Percentiles rank a stretch among this genome's conserved stretches.
Evolutionary conservation across 2,113 vertebrate genomes (phyloP).

Genomic region (Atherinomorus stipes): DNA sequence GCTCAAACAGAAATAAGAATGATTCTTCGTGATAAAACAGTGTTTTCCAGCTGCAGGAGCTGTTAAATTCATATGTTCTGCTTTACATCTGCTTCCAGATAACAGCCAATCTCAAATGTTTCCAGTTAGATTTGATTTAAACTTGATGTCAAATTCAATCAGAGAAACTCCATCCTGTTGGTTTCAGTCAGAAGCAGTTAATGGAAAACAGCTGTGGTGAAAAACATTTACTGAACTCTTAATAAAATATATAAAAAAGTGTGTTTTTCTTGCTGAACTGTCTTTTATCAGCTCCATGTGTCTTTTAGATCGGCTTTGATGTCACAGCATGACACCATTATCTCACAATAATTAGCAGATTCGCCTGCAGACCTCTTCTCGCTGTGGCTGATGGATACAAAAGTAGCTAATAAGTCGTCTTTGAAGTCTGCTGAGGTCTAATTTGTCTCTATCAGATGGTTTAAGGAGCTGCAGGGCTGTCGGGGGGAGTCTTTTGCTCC

Average conservation of each 20-base stretch:
- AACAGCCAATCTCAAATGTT: no score
- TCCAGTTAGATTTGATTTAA: no score
- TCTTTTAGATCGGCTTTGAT: conserved; percentile 35
- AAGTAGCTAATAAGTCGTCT: conserved; percentile 13
- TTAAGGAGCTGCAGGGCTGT: background rate
- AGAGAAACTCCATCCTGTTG: background rate
- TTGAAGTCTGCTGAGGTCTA: conserved; percentile 53
- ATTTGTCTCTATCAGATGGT: conserved; percentile 45
- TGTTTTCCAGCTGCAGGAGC: no score
- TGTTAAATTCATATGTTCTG: no score
- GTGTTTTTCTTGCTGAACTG: background rate
- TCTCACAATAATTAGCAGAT: conserved; percentile 55
- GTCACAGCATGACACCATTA: conserved; percentile 14
- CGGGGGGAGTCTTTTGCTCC: conserved; percentile 15
- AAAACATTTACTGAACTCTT: background rate
- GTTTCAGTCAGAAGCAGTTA: background rate
- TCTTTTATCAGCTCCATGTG: background rate
- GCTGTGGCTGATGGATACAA: conserved; percentile 5
- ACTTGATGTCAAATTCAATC: no score
- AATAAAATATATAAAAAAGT: background rate
- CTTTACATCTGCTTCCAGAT: no score
- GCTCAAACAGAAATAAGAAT: no score
- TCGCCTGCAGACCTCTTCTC: conserved; percentile 24
- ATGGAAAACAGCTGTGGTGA: background rate
- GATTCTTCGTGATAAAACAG: no score